Evolutionary conservation across 35 echinoderm and acorn worm species (phyloP), one percentile per base, ranked within the genome.

Genomic region (Diadema setosum): DNA sequence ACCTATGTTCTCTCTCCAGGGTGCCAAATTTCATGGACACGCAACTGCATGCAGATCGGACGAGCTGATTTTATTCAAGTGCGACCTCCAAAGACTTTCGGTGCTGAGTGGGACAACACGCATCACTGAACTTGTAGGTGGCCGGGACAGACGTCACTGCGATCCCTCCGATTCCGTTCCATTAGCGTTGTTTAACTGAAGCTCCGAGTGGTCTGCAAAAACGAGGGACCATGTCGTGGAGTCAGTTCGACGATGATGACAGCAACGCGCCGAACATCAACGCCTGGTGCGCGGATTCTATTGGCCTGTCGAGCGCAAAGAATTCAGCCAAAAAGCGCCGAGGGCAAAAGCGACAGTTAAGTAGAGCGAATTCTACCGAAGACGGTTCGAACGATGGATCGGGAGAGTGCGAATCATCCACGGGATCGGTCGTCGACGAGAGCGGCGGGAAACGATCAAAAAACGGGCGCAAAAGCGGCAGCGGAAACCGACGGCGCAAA

Each of bases 311-410:
- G 50, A 87, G 29, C 80, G 84, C 60, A 39, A 83, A 44, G 59
- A 9, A 12, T 39, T 31, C 29, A 40, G 40, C 81, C 63, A 90
- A 90, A 42, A 43, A 64, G 46, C 81, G 63, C 17, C 58, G 88
- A 45, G 80, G 60, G 21, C 89, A 91, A 39, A 95, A 96, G 46
- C 46, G 94, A 55, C 81, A 86, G 30, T 85, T 96, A 12, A 90
- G 91, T 49, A 76, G 94, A 39, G 76, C 94, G 15, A 96, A 92
- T 41, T 92, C 89, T n/a, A 89, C 87, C 1, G 94, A 96, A 34
- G 94, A 96, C 56, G 94, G 89, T 0, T 96, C 94, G 17, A 91
- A 96, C 65, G 94, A 96, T 69, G 94, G 94, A 4, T 96, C 94
- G 48, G 94, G 84, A 8, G 94, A 96, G 30, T 90, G 94, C 8